Evolutionary conservation across 37 sponge, comb jelly and placozoan species (phyloP), one percentile per base, ranked within the genome.

Genomic region (Ephydatia muelleri): DNA sequence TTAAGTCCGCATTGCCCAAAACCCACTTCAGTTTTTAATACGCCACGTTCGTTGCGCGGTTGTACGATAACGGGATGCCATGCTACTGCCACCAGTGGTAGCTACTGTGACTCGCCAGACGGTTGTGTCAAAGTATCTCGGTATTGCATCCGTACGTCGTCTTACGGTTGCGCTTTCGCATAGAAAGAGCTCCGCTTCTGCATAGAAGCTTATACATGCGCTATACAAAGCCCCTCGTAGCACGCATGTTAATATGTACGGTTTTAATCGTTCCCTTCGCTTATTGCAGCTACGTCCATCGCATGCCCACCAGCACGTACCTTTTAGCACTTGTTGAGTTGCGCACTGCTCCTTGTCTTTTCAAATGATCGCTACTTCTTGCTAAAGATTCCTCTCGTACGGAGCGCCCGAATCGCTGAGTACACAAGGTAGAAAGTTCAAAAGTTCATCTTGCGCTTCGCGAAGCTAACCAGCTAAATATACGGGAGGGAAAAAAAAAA

Each of bases 371-470:
- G 57, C 57, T 57, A 57, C 57, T 57, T 16, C 57, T 57, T 57
- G 57, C 19, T 57, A 11, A 57, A 57, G 57, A 64, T 32, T 31
- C 33, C 13, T 29, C 75, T 73, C 68, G 47, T 75, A 72, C 76
- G 26, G 38, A 75, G 82, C 87, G 87, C 87, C 80, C 87, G 68
- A 75, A 82, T 77, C 76, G 43, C 70, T 26, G 88, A 84, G 84
- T 83, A 78, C 84, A 83, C 35, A 32, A 79, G 73, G 88, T 83
- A 83, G 78, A 88, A 83, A 88, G 88, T 88, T 88, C 88, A 88
- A 88, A 88, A 83, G 83, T 83, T 88, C 88, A 88, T 75, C 32
- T 71, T 57, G 57, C 57, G 57, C 57, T 57, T 57, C 6, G 57
- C 57, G 57, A 57, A 57, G 57, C 57, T 57, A 21, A 57, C 57